Conservation (phyloP, 2,113 vertebrate species). For the Cisticola juncidis region DNA sequence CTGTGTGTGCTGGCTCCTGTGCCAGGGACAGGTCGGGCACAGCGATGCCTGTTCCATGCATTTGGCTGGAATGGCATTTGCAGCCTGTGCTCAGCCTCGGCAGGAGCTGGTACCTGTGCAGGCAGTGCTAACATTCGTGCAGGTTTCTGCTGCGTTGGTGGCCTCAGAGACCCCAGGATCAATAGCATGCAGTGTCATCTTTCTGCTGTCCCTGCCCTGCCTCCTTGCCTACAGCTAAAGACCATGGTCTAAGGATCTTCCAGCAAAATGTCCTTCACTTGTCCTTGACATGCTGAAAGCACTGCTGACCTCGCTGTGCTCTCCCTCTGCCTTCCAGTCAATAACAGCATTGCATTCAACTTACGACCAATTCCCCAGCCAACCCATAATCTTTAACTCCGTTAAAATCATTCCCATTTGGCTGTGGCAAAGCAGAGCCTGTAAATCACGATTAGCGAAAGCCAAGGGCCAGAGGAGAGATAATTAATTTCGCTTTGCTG, state of each 20-base stretch:
- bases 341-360: neutral
- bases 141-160: accelerated
- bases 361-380: neutral
- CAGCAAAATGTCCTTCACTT: neutral
- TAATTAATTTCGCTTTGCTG: neutral
- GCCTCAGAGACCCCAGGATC: neutral
- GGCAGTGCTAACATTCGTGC: accelerated
- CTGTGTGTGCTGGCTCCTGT: neutral
- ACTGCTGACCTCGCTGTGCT: neutral
- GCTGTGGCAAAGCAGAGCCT: neutral
- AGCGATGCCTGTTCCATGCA: accelerated
- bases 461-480: neutral
- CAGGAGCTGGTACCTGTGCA: neutral
- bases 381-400: neutral
- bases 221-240: neutral
- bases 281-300: neutral
- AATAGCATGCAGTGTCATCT: accelerated
- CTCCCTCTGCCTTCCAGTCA: neutral
- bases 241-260: accelerated
- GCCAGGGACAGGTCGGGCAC: accelerated
- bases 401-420: neutral
- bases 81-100: neutral
- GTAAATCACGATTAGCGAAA: slow-evolving; percentile 15
- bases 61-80: neutral
- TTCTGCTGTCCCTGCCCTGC: neutral